Evolutionary conservation across 2,797 vertebrate genomes (phyloP), one percentile per base, ranked within the genome.

Genomic region (Synanceia verrucosa): DNA sequence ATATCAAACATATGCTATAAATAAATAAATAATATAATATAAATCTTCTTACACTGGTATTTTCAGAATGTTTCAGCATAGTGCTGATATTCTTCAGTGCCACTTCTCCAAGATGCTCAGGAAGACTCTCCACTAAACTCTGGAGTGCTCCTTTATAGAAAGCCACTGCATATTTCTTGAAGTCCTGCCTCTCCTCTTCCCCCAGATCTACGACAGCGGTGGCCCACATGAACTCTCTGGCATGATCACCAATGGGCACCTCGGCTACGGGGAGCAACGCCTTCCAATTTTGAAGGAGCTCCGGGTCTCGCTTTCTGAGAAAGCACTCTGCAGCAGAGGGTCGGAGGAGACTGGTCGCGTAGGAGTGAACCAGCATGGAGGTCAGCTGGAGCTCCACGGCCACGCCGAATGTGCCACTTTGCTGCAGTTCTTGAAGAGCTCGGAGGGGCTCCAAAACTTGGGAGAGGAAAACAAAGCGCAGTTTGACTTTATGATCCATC

Each of bases 381-480:
- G 60, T 66, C 37, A 85, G 58, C 76, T 84, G 76, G 3, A 95
- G 82, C 66, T 92, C 66, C 7, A 13, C 9, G 0, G 47, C 55
- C 28, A 91, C 37, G 0, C 75, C 74, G 0, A 24, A 21, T 0
- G 2, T 3, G 6, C 24, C 65, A 0, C 13, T 3, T 31, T 79
- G 46, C 67, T 91, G 76, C 44, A 75, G n/a, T 5, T 89, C 74
- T 1, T 90, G 84, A 19, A 93, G 84, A 9, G 61, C 66, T 34
- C 55, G 64, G 9, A 94, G 88, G 0, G 94, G 92, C 36, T 90
- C 81, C 63, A 94, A 26, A 1, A 88, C 29, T 2, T 89, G 61
- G 8, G 78, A 69, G 2, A 95, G 87, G 76, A 95, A 95, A 9
- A 92, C 53, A 19, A 94, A 82, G 11, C 43, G 52, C 3, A 92